Percentiles rank a stretch among this genome's conserved stretches.
phyloP scores from a whole-genome alignment of 1,140 invertebrate species.

The Procambarus virginalis region DNA sequence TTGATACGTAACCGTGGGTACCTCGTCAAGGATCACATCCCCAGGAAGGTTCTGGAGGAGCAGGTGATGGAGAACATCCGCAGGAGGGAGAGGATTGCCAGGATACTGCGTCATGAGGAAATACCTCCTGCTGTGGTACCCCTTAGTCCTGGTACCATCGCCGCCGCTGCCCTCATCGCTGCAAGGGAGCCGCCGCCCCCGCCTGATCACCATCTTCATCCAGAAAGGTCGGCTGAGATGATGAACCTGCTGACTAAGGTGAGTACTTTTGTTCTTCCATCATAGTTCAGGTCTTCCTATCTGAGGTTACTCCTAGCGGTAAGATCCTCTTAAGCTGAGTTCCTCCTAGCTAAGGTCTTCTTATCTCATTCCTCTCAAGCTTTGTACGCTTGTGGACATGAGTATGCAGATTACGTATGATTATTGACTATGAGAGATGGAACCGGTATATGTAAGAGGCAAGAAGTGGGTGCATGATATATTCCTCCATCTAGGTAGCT shows the following conservation, averaged over 20 bases:
- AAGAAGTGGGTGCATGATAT: too few relatives aligned
- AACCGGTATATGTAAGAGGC: background rate
- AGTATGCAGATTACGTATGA: too few relatives aligned
- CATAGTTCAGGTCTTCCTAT: too few relatives aligned
- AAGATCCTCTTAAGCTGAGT: too few relatives aligned
- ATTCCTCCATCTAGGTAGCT: too few relatives aligned
- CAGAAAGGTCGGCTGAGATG: constrained; percentile 27
- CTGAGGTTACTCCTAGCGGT: too few relatives aligned
- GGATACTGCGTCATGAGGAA: constrained; percentile 59
- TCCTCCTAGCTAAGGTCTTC: too few relatives aligned
- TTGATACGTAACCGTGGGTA: constrained; percentile 65
- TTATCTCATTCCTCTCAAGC: too few relatives aligned
- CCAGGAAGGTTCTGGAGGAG: constrained; percentile 61
- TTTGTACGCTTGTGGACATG: too few relatives aligned
- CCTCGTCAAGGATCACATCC: constrained; percentile 64
- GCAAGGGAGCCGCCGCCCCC: background rate
- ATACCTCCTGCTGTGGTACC: background rate
- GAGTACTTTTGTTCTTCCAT: background rate
- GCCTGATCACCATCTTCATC: background rate
- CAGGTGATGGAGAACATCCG: constrained; percentile 68
- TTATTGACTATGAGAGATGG: background rate
- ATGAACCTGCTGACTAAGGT: constrained; percentile 52
- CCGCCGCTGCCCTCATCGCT: background rate
- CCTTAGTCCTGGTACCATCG: background rate
- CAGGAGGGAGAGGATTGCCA: constrained; percentile 64